Conservation (phyloP, 2,888 invertebrate species). For the Macaria liturata region DNA sequence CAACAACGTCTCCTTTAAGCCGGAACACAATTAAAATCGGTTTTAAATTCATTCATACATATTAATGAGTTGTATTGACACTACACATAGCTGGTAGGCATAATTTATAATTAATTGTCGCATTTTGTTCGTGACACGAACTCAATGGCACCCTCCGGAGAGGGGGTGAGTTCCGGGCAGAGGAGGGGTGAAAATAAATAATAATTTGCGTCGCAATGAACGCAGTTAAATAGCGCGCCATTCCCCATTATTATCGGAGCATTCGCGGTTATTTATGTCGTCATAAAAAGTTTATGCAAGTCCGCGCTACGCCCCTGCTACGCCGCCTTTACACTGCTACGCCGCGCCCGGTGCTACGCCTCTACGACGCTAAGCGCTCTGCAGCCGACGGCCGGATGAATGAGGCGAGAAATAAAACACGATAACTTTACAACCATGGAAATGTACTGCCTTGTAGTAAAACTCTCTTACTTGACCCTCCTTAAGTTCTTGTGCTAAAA, state of each 20-base stretch:
- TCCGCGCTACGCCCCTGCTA: constrained; percentile 5
- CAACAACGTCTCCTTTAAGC: neutral
- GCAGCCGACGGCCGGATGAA: constrained; percentile 2
- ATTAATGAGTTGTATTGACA: constrained; percentile 11
- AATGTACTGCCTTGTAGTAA: too few species aligned
- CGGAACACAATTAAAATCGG: constrained; percentile 1
- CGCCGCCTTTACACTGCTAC: constrained; percentile 8
- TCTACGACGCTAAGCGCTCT: neutral
- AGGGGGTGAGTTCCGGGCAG: neutral
- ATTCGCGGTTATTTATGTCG: constrained; percentile 30
- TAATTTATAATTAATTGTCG: constrained; percentile 14
- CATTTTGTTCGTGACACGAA: constrained; percentile 16
- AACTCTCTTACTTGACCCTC: too few species aligned
- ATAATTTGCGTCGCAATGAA: constrained; percentile 33
- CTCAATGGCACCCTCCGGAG: constrained; percentile 4
- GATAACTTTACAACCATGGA: constrained; percentile 4
- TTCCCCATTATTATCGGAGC: constrained; percentile 33
- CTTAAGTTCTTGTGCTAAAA: too few species aligned
- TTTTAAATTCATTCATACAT: constrained; percentile 12
- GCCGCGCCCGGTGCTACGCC: constrained; percentile 14
- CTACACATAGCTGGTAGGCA: constrained; percentile 12
- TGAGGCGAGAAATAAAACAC: constrained; percentile 3
- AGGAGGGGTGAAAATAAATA: constrained; percentile 22
- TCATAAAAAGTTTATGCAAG: constrained; percentile 35
- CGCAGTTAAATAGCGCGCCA: constrained; percentile 31